Percentiles rank a stretch among this genome's conserved stretches.
Evolutionary conservation across 2,797 vertebrate genomes (phyloP).

Genomic region (Pterois miles): DNA sequence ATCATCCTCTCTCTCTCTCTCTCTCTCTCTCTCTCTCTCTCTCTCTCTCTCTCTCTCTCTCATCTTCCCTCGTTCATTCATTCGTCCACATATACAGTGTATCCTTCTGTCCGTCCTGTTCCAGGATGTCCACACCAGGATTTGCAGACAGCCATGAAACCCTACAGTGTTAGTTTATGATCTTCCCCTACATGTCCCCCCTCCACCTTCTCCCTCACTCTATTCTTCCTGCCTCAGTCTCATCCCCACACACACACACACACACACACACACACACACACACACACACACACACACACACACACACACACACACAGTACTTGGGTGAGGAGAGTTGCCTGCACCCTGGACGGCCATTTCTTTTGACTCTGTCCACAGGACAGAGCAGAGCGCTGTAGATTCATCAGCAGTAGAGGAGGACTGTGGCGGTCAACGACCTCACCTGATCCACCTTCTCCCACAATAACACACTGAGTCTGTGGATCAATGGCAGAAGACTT

Average conservation of each 20-base stretch:
- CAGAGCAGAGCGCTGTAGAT: background rate
- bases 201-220: slow-evolving; percentile 41
- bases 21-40: background rate
- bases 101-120: slow-evolving; percentile 2
- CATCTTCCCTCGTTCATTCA: background rate
- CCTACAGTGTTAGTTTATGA: slow-evolving; percentile 72
- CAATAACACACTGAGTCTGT: background rate
- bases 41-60: slow-evolving; percentile 9
- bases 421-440: background rate
- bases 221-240: slow-evolving; percentile 49
- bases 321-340: slow-evolving; percentile 30
- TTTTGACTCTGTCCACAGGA: slow-evolving; percentile 26
- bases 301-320: slow-evolving; percentile 31
- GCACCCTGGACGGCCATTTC: slow-evolving; percentile 37
- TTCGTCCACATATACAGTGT: no score
- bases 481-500: background rate
- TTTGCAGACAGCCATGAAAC: slow-evolving; percentile 64
- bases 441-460: background rate
- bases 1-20: slow-evolving; percentile 3
- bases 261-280: slow-evolving; percentile 26
- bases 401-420: background rate
- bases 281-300: slow-evolving; percentile 20
- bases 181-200: slow-evolving; percentile 65
- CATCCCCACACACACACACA: slow-evolving; percentile 41
- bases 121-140: slow-evolving; percentile 60